These are phyloP conservation scores for Drosophila meridionalis DNA, from an alignment of 2,888 invertebrate genomes.

Conservation along the genomic window DNA sequence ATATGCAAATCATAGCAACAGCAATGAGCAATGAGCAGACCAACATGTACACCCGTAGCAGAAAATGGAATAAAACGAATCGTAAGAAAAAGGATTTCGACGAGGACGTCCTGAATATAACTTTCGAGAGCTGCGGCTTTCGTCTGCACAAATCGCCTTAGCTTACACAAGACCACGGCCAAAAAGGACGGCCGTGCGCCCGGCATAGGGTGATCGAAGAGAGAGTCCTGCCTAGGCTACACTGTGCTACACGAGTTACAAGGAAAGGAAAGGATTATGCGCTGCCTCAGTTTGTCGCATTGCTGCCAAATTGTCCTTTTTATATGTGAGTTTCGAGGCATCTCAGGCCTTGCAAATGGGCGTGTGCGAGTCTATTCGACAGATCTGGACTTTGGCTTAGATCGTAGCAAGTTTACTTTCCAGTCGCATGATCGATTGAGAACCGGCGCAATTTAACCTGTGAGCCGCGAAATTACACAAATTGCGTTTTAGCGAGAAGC, in stretches of 20 bases:
- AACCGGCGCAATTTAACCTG: background rate
- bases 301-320: slow-evolving; percentile 39
- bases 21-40: slow-evolving; percentile 49
- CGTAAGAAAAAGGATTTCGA: slow-evolving; percentile 66
- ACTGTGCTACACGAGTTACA: slow-evolving; percentile 33
- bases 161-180: slow-evolving; percentile 68
- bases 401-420: slow-evolving; percentile 7
- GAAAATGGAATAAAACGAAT: slow-evolving; percentile 54
- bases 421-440: background rate
- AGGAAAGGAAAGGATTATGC: slow-evolving; percentile 62
- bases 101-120: slow-evolving; percentile 64
- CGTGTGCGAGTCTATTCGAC: slow-evolving; percentile 2
- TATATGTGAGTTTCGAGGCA: slow-evolving; percentile 4
- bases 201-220: slow-evolving; percentile 23
- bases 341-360: slow-evolving; percentile 8
- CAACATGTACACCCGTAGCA: slow-evolving; percentile 39
- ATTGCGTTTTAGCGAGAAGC: background rate
- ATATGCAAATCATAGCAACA: slow-evolving; percentile 80
- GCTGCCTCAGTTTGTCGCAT: slow-evolving; percentile 33
- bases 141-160: slow-evolving; percentile 77
- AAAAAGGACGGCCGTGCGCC: slow-evolving; percentile 30
- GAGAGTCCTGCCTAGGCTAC: slow-evolving; percentile 15
- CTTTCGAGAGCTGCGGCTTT: slow-evolving; percentile 77
- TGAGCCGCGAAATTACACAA: background rate
- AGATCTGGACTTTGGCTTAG: background rate